phyloP scores from a whole-genome alignment of 2,888 invertebrate genomes.

The Ecliptopera silaceata region DNA sequence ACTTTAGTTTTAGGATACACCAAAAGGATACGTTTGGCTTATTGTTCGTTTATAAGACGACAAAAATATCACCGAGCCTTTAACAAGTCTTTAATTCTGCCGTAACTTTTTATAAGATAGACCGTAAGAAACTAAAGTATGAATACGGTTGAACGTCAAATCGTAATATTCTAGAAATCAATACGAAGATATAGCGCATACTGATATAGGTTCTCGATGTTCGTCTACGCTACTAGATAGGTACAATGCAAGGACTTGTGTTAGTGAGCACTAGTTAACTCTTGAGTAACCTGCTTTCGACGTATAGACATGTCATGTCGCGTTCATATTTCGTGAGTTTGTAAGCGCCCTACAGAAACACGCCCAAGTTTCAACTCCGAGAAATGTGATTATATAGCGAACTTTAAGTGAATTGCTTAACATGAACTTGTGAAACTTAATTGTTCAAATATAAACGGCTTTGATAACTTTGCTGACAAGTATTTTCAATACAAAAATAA shows the following conservation, averaged over 20 bases:
- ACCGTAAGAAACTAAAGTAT: too few relatives aligned
- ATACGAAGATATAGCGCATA: too few relatives aligned
- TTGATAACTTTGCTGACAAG: conserved; percentile 64
- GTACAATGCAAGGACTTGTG: neutral
- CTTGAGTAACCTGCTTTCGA: conserved; percentile 38
- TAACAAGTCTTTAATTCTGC: too few relatives aligned
- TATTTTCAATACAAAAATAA: conserved; percentile 42
- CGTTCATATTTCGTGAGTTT: conserved; percentile 52
- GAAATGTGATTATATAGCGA: conserved; percentile 72
- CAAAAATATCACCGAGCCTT: too few relatives aligned
- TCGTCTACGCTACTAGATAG: too few relatives aligned
- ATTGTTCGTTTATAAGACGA: too few relatives aligned
- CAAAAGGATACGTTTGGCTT: too few relatives aligned
- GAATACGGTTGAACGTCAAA: too few relatives aligned
- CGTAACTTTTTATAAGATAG: too few relatives aligned
- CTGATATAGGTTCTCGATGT: too few relatives aligned
- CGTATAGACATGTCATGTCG: conserved; percentile 25
- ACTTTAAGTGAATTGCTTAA: conserved; percentile 74
- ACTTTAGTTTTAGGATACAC: too few relatives aligned
- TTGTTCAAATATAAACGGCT: conserved; percentile 72
- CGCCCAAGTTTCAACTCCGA: conserved; percentile 59
- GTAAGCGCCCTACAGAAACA: conserved; percentile 43
- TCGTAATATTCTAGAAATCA: too few relatives aligned
- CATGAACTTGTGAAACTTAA: conserved; percentile 71
- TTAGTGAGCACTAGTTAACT: neutral